Conservation (phyloP, 2,113 vertebrate genomes). For the Mus pahari region DNA sequence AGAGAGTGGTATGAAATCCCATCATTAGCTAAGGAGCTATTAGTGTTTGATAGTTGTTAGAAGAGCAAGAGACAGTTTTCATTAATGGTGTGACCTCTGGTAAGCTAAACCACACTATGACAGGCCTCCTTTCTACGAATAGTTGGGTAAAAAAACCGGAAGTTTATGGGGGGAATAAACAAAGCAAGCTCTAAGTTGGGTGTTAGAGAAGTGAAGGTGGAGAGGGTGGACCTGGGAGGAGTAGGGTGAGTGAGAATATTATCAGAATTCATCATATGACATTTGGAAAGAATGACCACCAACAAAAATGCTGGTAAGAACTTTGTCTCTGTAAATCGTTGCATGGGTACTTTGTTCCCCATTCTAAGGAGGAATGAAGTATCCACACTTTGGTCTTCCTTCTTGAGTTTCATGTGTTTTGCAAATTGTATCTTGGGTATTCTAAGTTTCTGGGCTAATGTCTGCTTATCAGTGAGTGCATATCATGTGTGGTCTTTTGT, state of each 20-base stretch:
- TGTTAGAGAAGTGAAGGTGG: neutral
- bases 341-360: too few species aligned
- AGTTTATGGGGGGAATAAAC: neutral
- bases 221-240: neutral
- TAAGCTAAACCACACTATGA: neutral
- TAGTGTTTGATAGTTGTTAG: neutral
- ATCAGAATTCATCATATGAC: neutral
- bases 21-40: neutral
- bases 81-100: neutral
- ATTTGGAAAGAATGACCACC: neutral
- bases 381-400: too few species aligned
- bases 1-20: neutral
- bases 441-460: too few species aligned
- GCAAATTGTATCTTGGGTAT: too few species aligned
- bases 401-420: too few species aligned
- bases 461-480: too few species aligned
- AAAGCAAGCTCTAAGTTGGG: neutral
- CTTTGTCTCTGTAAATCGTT: too few species aligned
- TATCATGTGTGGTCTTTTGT: too few species aligned
- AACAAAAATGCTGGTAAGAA: neutral
- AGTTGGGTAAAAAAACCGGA: neutral
- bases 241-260: neutral
- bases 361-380: too few species aligned
- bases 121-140: neutral
- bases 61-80: neutral